Conservation (phyloP, 2,113 vertebrate species). For the Hyaena hyaena region DNA sequence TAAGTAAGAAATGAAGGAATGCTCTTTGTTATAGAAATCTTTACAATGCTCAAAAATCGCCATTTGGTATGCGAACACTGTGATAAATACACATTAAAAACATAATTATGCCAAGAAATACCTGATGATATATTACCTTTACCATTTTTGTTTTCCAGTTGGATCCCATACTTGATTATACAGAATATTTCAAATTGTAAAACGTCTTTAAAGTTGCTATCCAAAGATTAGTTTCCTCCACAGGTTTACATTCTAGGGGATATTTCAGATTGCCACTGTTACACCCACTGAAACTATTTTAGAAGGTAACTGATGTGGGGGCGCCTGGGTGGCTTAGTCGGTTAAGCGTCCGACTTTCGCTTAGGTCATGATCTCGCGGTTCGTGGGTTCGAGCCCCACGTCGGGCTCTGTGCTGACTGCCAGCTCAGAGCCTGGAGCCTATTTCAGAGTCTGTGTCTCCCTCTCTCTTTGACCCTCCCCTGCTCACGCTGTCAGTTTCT, state of each 20-base stretch:
- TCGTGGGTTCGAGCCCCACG: too few species aligned
- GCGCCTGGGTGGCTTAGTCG: too few species aligned
- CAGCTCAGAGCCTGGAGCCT: too few species aligned
- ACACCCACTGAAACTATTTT: slow-evolving; percentile 19
- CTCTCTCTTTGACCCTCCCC: too few species aligned
- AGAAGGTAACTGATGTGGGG: background rate
- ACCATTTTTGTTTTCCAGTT: background rate
- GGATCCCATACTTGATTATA: background rate
- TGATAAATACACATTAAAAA: slow-evolving; percentile 18
- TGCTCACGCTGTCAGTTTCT: too few species aligned
- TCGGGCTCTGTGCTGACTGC: too few species aligned
- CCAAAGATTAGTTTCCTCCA: background rate
- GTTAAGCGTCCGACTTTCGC: too few species aligned
- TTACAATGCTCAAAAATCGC: slow-evolving; percentile 35
- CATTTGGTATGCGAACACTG: background rate
- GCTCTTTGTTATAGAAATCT: background rate
- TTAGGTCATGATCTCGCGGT: too few species aligned
- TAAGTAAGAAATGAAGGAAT: slow-evolving; percentile 9
- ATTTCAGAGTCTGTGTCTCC: too few species aligned
- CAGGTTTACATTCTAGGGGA: background rate
- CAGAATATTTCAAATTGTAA: background rate
- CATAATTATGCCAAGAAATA: slow-evolving; percentile 5
- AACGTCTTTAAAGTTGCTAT: background rate
- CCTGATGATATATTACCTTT: background rate
- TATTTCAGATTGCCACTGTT: background rate